Evolutionary conservation across 2,888 invertebrate species (phyloP).

Genomic region (Adelognathus sp.): DNA sequence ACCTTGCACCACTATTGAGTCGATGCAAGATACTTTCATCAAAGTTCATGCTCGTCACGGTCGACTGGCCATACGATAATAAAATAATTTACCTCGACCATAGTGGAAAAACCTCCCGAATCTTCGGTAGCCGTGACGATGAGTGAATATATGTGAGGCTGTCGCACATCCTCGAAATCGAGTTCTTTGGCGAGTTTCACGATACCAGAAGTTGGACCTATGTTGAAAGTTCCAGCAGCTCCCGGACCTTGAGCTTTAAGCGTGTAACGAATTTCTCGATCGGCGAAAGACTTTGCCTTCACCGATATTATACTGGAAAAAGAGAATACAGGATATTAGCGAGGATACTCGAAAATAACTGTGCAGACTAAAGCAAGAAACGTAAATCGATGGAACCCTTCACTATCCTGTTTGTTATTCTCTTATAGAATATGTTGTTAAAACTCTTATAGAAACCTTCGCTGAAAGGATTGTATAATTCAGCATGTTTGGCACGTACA

Average conservation of each 20-base stretch:
- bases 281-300: conserved; percentile 98
- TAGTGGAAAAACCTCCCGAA: conserved; percentile 97
- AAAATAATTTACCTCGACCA: conserved; percentile 89
- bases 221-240: conserved; percentile 95
- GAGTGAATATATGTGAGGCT: conserved; percentile 96
- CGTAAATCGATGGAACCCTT: too few species aligned
- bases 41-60: too few species aligned
- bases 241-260: conserved; percentile 96
- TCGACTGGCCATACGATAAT: too few species aligned
- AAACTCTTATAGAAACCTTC: too few species aligned
- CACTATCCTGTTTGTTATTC: too few species aligned
- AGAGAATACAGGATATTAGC: conserved; percentile 16
- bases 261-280: conserved; percentile 97
- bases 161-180: conserved; percentile 97
- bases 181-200: conserved; percentile 97
- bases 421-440: too few species aligned
- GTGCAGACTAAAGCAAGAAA: too few species aligned
- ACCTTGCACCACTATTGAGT: too few species aligned
- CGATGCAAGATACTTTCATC: too few species aligned
- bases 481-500: too few species aligned
- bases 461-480: too few species aligned
- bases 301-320: conserved; percentile 94
- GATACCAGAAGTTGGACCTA: conserved; percentile 96
- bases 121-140: conserved; percentile 98
- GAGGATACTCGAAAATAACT: neutral